Percentiles rank a stretch among this genome's conserved stretches.
phyloP scores from a whole-genome alignment of 2,113 vertebrate genomes.

The Archocentrus centrarchus region DNA sequence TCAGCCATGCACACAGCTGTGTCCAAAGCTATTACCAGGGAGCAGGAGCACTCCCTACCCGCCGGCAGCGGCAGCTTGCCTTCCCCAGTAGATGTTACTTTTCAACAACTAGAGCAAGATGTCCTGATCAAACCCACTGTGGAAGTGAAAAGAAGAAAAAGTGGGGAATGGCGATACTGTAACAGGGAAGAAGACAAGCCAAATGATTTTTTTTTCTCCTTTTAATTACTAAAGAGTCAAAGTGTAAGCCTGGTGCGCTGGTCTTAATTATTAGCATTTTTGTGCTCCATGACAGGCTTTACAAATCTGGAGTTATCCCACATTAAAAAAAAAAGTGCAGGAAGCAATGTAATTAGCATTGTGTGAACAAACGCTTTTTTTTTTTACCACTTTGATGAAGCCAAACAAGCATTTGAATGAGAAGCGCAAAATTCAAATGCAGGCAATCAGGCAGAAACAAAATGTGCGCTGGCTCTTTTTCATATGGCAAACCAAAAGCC shows the following conservation, averaged over 20 bases:
- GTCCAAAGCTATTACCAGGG: slow-evolving; percentile 72
- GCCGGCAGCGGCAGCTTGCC: slow-evolving; percentile 44
- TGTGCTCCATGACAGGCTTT: background rate
- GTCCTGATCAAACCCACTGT: slow-evolving; percentile 53
- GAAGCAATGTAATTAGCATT: slow-evolving; percentile 18
- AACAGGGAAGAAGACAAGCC: slow-evolving; percentile 3
- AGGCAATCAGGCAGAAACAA: slow-evolving; percentile 32
- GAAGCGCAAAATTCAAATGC: slow-evolving; percentile 14
- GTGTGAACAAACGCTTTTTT: background rate
- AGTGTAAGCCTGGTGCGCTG: background rate
- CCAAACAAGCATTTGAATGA: slow-evolving; percentile 30
- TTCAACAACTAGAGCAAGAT: slow-evolving; percentile 57
- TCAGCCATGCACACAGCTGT: slow-evolving; percentile 70
- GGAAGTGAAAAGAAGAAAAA: slow-evolving; percentile 9
- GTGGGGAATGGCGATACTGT: background rate
- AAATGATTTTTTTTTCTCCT: slow-evolving; percentile 1
- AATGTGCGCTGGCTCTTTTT: slow-evolving; percentile 34
- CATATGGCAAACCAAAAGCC: slow-evolving; percentile 11
- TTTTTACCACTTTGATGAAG: background rate
- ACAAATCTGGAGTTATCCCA: background rate
- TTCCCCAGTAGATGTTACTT: slow-evolving; percentile 43
- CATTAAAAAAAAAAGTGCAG: slow-evolving; percentile 11
- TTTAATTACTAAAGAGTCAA: slow-evolving; percentile 2
- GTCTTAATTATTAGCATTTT: slow-evolving; percentile 20
- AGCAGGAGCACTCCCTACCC: slow-evolving; percentile 50